Evolutionary conservation across 2,888 invertebrate species (phyloP).

Genomic region (Drosophila mimetica): DNA sequence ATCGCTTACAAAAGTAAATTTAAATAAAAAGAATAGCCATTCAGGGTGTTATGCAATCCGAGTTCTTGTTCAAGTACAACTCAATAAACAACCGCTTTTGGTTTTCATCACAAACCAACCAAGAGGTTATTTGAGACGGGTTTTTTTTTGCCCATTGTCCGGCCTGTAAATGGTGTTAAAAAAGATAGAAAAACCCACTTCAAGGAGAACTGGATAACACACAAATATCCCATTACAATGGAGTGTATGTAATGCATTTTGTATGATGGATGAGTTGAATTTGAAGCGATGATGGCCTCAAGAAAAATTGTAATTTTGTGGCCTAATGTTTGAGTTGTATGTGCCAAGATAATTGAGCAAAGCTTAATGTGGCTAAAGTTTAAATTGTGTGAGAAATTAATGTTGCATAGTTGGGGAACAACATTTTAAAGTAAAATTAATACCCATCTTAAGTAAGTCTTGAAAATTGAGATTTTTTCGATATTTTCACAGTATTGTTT

Average conservation of each 20-base stretch:
- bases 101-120: conserved; percentile 23
- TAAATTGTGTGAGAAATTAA: background rate
- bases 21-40: conserved; percentile 18
- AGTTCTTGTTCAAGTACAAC: conserved; percentile 71
- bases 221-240: conserved; percentile 36
- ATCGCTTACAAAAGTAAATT: conserved; percentile 21
- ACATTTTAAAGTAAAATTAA: no score
- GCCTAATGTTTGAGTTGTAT: conserved; percentile 8
- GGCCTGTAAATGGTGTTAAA: conserved; percentile 55
- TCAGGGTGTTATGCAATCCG: conserved; percentile 63
- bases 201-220: conserved; percentile 66
- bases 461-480: no score
- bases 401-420: background rate
- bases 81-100: conserved; percentile 35
- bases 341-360: conserved; percentile 1
- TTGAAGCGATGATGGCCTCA: conserved; percentile 21
- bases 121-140: conserved; percentile 43
- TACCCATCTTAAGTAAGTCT: no score
- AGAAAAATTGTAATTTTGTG: conserved; percentile 3
- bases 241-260: conserved; percentile 34
- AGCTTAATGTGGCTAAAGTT: background rate
- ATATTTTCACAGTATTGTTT: no score
- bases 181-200: conserved; percentile 54
- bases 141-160: conserved; percentile 48
- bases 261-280: conserved; percentile 37